Evolutionary conservation across 1,140 invertebrate species (phyloP).

Genomic region (Platyura marginata): DNA sequence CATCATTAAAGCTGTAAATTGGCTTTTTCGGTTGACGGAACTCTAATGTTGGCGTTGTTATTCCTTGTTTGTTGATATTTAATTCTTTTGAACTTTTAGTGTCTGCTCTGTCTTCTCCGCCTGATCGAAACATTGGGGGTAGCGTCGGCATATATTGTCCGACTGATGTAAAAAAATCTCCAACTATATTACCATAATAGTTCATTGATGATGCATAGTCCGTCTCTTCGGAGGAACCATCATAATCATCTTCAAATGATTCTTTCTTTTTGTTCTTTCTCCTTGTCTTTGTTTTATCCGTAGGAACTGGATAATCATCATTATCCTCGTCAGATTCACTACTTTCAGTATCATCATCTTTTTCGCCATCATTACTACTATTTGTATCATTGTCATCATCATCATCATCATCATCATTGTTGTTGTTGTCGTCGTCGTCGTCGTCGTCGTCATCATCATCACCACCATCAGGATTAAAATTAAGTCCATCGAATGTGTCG

Average conservation of each 20-base stretch:
- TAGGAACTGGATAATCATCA: background rate
- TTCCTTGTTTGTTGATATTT: too few species aligned
- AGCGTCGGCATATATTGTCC: too few species aligned
- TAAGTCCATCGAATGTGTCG: background rate
- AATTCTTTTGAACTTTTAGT: too few species aligned
- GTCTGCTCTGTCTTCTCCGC: too few species aligned
- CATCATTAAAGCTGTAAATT: background rate
- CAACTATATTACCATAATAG: too few species aligned
- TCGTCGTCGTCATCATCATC: background rate
- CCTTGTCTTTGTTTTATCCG: background rate
- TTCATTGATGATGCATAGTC: too few species aligned
- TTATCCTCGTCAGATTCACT: background rate
- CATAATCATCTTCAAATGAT: too few species aligned
- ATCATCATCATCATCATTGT: background rate
- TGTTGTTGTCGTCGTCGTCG: background rate
- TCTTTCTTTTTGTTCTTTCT: background rate
- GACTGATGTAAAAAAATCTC: too few species aligned
- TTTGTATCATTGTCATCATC: background rate
- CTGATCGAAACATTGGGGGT: too few species aligned
- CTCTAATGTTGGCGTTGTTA: background rate
- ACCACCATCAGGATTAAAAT: background rate
- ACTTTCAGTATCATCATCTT: background rate
- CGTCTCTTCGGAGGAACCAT: too few species aligned
- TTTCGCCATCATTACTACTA: too few species aligned
- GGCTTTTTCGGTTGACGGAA: background rate